Evolutionary conservation across 2,113 vertebrate genomes (phyloP), one percentile per base, ranked within the genome.

Genomic region (Hippopotamus amphibius): DNA sequence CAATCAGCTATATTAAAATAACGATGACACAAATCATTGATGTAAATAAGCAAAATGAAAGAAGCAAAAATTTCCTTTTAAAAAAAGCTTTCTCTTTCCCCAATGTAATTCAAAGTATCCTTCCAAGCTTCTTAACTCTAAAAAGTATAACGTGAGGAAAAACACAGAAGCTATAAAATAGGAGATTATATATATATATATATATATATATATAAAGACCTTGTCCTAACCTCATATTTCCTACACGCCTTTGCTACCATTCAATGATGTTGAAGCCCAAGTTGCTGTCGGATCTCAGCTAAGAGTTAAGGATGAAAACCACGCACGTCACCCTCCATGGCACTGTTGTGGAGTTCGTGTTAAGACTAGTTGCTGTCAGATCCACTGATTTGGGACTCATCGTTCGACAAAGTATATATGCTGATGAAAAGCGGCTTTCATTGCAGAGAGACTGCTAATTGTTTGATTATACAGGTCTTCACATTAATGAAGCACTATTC

Each of bases 391-490:
- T 98, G 98, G 98, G 98, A 98, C 98, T 98, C 98, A 98, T 99
- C 99, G 99, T 99, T 98, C 98, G 96, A 98, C 93, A 88, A 99
- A 99, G 98, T 98, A 98, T 99, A 99, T 99, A 99, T 99, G 99
- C 99, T 99, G 99, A 99, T 99, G 99, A 99, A 99, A 99, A 99
- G 99, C 99, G 99, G 99, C 98, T 98, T 99, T 99, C 98, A 96
- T 98, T 98, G 98, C 98, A 98, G 99, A 98, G 98, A 99, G 99
- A 99, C 98, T 99, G 99, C 99, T 99, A 99, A 99, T 99, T 99
- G 99, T 99, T 99, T 99, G 99, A 99, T 99, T 99, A 99, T 99
- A 99, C 99, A 99, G 99, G 99, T 99, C 99, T 99, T 99, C 99
- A 99, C 99, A 99, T 99, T 99, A 99, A 99, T 99, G 99, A 99